Base-by-base conservation (phyloP, 1,140 invertebrate species). In the Scaptomyza hsui region DNA sequence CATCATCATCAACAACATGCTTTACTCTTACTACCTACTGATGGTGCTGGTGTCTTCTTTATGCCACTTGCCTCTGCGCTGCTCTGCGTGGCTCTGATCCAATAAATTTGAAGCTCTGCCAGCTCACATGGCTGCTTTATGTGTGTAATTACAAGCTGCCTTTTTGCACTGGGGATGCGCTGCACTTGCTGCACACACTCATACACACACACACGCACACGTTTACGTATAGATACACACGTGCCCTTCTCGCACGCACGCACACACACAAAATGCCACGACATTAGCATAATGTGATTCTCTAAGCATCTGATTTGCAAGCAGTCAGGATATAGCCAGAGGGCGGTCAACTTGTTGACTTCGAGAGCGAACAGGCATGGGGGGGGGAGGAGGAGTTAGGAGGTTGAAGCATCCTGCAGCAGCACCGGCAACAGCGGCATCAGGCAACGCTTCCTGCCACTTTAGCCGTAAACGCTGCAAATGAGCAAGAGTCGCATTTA, bases 201-300 rank as follows among this genome's bases (percentile, higher is more conserved):
- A 19, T 18, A n/a, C 44, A 15, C 13, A 44, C 12, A 42, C 39
- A 63, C 26, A 51, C 13, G 18, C 21, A 51, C n/a, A 59, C 24
- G 45, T 13, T n/a, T 24, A 41, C 19, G 49, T 21, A 39, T 21
- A 41, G 10, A n/a, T 21, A 51, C 10, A 12, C 48, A 35, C 48
- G 26, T 13, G 10, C 26, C 7, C 48, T 10, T 10, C 26, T 9
- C n/a, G 19, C 71, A 57, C 64, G 52, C 49, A 70, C 75, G 52
- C 74, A 78, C 51, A 69, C 75, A 57, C 74, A 78, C 51, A 69
- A 73, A 81, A 76, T 81, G 72, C 73, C 70, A 83, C 42, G 74
- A 71, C 79, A 82, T 82, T 82, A 82, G 78, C 78, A 82, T 82
- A 82, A 82, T 82, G 79, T 77, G 79, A 78, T 82, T 71, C 72